Evolutionary conservation across 2,797 vertebrate genomes (phyloP), one percentile per base, ranked within the genome.

Genomic region (Bufotes viridis): DNA sequence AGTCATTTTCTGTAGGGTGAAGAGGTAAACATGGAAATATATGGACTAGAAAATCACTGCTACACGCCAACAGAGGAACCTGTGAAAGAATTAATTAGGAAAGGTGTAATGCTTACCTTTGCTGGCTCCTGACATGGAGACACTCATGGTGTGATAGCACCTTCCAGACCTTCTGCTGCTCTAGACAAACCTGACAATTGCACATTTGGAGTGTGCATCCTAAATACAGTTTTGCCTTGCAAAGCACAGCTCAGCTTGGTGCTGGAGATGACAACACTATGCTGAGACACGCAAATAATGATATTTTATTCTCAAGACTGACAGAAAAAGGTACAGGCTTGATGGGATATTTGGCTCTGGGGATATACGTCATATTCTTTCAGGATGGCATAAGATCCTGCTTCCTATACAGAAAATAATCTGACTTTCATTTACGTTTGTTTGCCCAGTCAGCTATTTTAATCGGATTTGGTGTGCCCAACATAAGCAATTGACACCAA

Each of bases 21-120:
- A 60, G 13, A 87, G 53, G 53, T 81, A 81, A 87, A 81, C n/a
- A 65, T 74, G 74, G 34, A 65, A 65, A 86, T 55, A 69, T 69
- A 86, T 55, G 61, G 60, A 78, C 58, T 53, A 65, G 83, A 13
- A 85, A 60, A 76, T 85, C 34, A 51, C 34, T 78, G 65, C 63
- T 65, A 78, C 10, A 53, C 57, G 10, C 14, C 58, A 85, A 29
- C 60, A 58, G 17, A 74, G 53, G 78, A 87, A 81, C 34, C 78
- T 81, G 78, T 60, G 78, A 87, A 81, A 60, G 55, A 87, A 87
- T 87, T 81, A 69, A 87, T 87, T 81, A 87, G 26, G 34, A 26
- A 49, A 87, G 70, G 85, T 81, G 78, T 72, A 87, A 81, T 58
- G 29, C 63, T 55, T 58, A 87, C 55, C 85, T 74, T 60, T 3